Evolutionary conservation across 1,140 invertebrate species (phyloP).

Genomic region (Drosophila ambigua): DNA sequence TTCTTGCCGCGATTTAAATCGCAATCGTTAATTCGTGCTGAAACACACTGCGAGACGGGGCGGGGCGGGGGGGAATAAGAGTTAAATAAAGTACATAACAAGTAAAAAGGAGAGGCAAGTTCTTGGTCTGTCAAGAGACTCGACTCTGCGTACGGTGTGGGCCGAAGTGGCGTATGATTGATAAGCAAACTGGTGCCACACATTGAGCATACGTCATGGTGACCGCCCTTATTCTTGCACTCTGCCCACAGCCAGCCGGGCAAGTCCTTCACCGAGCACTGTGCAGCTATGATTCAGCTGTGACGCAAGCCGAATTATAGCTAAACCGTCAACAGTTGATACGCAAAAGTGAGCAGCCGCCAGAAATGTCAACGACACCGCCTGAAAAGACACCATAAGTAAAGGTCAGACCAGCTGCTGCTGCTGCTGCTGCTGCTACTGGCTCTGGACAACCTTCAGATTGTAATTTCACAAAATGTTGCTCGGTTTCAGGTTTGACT

Average conservation of each 20-base stretch:
- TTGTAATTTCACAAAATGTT: constrained; percentile 67
- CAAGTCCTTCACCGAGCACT: constrained; percentile 65
- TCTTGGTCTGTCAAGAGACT: constrained; percentile 54
- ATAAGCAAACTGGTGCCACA: constrained; percentile 59
- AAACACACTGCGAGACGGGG: constrained; percentile 20
- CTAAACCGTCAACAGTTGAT: constrained; percentile 44
- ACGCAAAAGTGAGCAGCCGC: constrained; percentile 14
- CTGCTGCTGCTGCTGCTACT: too few relatives aligned
- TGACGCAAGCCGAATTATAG: constrained; percentile 60
- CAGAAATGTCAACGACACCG: constrained; percentile 63
- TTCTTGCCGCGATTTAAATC: constrained; percentile 63
- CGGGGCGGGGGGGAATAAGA: neutral
- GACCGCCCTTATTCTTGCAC: constrained; percentile 52
- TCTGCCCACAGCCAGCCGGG: neutral
- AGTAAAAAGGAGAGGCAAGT: constrained; percentile 50
- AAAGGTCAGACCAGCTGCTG: constrained; percentile 44
- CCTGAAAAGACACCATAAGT: constrained; percentile 49
- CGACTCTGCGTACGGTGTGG: constrained; percentile 36
- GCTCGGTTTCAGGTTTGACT: constrained; percentile 8
- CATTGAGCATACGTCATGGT: constrained; percentile 57
- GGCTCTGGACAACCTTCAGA: constrained; percentile 53
- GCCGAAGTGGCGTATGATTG: constrained; percentile 68
- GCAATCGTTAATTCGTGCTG: constrained; percentile 71
- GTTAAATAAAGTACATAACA: constrained; percentile 9
- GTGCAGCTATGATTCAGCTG: constrained; percentile 66